phyloP scores from a whole-genome alignment of 2,113 vertebrate genomes.

The Psettodes erumei region DNA sequence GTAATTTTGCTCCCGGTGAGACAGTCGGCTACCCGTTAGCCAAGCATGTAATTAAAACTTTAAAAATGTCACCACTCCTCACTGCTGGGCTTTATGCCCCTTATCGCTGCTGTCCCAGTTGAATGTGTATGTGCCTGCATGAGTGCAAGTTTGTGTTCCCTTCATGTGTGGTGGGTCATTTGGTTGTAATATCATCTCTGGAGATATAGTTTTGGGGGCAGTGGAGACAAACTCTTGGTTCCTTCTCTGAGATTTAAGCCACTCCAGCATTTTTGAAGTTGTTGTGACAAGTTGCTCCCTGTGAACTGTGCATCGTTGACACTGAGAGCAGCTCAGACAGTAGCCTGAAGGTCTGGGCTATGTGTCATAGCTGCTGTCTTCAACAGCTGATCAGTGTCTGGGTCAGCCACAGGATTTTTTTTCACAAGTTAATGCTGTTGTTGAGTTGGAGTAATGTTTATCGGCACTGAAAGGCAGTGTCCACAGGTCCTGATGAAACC shows the following conservation, averaged over 20 bases:
- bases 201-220: conserved; percentile 39
- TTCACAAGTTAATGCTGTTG: conserved; percentile 22
- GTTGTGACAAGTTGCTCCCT: conserved; percentile 70
- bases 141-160: conserved; percentile 51
- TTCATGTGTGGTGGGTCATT: conserved; percentile 31
- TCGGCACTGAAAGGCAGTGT: conserved; percentile 19
- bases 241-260: conserved; percentile 55
- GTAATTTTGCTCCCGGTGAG: conserved; percentile 68
- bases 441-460: conserved; percentile 36
- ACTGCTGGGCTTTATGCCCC: conserved; percentile 70
- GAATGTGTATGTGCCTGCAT: conserved; percentile 30
- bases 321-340: conserved; percentile 60
- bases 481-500: conserved; percentile 1
- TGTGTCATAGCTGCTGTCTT: conserved; percentile 54
- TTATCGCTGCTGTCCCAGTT: conserved; percentile 70
- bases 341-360: conserved; percentile 51
- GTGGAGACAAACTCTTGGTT: conserved; percentile 34
- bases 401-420: conserved; percentile 32
- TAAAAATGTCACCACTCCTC: conserved; percentile 79
- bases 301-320: conserved; percentile 63
- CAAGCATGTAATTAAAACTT: conserved; percentile 85
- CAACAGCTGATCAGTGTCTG: conserved; percentile 47
- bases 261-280: conserved; percentile 47
- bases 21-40: conserved; percentile 72
- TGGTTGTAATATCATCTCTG: conserved; percentile 31